Conservation (phyloP, 2,797 vertebrate species). For the Uromys caudimaculatus region DNA sequence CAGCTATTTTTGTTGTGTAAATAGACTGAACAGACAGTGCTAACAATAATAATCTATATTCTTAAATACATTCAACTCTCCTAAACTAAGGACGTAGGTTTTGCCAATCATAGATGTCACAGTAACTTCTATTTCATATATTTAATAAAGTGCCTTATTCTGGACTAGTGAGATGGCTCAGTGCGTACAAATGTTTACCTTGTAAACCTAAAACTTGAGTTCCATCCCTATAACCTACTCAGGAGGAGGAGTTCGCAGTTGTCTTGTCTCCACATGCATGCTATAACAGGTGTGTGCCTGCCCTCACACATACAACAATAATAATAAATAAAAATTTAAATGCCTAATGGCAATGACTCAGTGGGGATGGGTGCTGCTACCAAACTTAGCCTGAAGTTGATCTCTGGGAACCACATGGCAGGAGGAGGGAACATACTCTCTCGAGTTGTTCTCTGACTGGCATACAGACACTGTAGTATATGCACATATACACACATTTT, state of each 20-base stretch:
- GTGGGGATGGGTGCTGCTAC: background rate
- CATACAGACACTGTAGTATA: background rate
- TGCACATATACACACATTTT: background rate
- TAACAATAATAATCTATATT: constrained; percentile 1
- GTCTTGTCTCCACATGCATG: background rate
- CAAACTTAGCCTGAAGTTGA: background rate
- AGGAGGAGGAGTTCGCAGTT: background rate
- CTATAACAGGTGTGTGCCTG: background rate
- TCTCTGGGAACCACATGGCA: background rate
- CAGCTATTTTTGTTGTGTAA: constrained; percentile 38
- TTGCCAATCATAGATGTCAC: constrained; percentile 41
- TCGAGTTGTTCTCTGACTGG: background rate
- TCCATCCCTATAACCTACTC: background rate
- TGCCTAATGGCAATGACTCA: background rate
- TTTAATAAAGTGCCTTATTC: background rate
- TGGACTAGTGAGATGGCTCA: background rate
- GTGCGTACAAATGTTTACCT: background rate
- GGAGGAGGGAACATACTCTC: background rate
- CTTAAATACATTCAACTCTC: constrained; percentile 13
- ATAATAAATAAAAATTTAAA: background rate
- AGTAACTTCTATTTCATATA: constrained; percentile 12
- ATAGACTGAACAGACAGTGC: constrained; percentile 5
- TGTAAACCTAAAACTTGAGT: background rate
- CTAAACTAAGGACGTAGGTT: constrained; percentile 30
- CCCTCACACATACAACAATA: background rate